Percentiles rank a stretch among this genome's conserved stretches.
Conservation (phyloP, 2,113 vertebrate species). For the Ceyx melanurus region DNA sequence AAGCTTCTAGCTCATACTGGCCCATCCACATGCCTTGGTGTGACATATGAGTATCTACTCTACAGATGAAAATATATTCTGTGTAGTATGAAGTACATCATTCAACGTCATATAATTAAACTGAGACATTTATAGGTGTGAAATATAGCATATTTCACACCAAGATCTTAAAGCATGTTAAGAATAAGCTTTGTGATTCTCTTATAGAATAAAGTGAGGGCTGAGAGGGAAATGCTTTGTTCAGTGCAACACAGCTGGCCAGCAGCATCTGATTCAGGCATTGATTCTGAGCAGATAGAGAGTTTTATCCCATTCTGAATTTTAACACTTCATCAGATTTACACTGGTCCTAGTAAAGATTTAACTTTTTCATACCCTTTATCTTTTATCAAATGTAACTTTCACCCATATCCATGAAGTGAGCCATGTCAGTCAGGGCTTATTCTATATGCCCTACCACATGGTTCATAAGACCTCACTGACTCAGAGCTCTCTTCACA, state of each 20-base stretch:
- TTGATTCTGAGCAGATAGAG: not conserved
- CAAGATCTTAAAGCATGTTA: not conserved
- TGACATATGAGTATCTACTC: not conserved
- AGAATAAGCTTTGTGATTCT: not conserved
- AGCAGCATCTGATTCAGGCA: not conserved
- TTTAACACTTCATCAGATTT: not conserved
- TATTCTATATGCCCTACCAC: not conserved
- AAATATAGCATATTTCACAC: not conserved
- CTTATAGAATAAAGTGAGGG: not conserved
- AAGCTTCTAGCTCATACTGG: not conserved
- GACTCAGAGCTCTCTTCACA: not conserved
- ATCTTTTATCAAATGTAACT: not conserved
- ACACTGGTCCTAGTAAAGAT: not conserved
- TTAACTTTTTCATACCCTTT: not conserved
- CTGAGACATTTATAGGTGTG: not conserved
- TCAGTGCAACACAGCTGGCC: not conserved
- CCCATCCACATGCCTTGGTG: rapidly evolving
- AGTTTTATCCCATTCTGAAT: not conserved
- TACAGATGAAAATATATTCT: not conserved
- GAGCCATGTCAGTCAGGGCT: not conserved
- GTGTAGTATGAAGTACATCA: not conserved
- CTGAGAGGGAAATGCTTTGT: not conserved
- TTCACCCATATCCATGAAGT: not conserved
- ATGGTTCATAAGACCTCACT: not conserved
- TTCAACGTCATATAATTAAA: not conserved